Percentiles rank a stretch among this genome's conserved stretches.
Conservation (phyloP, 2,113 vertebrate species). For the Petroica traversi region DNA sequence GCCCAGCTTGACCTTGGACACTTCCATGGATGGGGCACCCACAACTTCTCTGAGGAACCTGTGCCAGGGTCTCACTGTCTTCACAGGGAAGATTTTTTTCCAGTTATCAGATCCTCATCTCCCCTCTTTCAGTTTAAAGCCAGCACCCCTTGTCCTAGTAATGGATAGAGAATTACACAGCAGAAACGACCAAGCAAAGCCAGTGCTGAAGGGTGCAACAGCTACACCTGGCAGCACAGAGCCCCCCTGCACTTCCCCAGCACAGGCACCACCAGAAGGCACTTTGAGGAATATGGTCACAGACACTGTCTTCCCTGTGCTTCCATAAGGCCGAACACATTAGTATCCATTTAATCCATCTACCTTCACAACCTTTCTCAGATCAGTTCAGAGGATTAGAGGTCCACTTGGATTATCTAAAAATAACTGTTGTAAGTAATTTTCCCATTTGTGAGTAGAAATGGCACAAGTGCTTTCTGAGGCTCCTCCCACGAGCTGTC, state of each 20-base stretch:
- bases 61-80: background rate
- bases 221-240: background rate
- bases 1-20: background rate
- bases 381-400: slow-evolving; percentile 34
- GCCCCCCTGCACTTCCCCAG: background rate
- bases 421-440: background rate
- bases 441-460: background rate
- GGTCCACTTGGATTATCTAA: slow-evolving; percentile 5
- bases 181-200: slow-evolving; percentile 29
- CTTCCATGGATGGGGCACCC: background rate
- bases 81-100: background rate
- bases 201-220: slow-evolving; percentile 13
- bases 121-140: background rate
- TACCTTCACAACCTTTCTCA: slow-evolving; percentile 4
- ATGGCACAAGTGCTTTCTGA: background rate
- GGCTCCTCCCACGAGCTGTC: background rate
- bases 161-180: background rate
- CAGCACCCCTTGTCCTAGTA: background rate
- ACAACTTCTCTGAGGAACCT: background rate
- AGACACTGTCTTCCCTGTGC: background rate
- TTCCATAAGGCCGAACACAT: background rate
- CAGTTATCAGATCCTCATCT: background rate
- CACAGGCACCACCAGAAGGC: background rate
- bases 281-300: background rate
- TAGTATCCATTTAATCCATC: background rate